These are phyloP conservation scores for Electrophaes corylata DNA, from an alignment of 2,888 invertebrate species.

Conservation along the genomic window DNA sequence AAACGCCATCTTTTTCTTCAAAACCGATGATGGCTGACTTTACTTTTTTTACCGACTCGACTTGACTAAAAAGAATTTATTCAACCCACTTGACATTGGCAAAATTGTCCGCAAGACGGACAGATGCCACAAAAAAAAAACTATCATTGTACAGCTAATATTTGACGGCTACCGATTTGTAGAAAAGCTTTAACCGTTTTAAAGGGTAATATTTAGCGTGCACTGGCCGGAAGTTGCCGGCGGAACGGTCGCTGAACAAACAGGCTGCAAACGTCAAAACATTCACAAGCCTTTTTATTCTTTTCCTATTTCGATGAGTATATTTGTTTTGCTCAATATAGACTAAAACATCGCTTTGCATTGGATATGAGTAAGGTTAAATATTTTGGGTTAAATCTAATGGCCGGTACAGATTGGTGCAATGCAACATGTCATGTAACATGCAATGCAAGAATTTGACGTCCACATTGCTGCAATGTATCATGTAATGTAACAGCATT, in stretches of 20 bases:
- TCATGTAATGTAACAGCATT: too few relatives aligned
- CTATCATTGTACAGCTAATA: not conserved
- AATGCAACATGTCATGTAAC: too few relatives aligned
- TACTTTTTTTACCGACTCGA: too few relatives aligned
- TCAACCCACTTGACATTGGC: too few relatives aligned
- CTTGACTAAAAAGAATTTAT: too few relatives aligned
- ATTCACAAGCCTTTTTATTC: constrained; percentile 56
- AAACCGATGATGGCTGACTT: too few relatives aligned
- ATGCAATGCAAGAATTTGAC: too few relatives aligned
- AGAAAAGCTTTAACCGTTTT: constrained; percentile 44
- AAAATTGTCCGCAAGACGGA: too few relatives aligned
- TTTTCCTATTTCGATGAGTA: constrained; percentile 46
- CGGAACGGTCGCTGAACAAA: constrained; percentile 57
- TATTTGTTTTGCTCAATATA: constrained; percentile 45
- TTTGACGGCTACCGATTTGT: not conserved
- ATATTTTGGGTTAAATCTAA: not conserved
- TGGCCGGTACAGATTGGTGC: too few relatives aligned
- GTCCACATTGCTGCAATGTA: too few relatives aligned
- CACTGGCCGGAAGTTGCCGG: constrained; percentile 61
- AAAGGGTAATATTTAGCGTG: constrained; percentile 63
- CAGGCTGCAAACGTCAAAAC: constrained; percentile 58
- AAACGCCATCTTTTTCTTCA: too few relatives aligned
- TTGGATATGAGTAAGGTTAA: not conserved
- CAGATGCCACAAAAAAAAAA: too few relatives aligned
- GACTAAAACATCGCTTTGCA: constrained; percentile 10